Conservation (phyloP, 2,113 vertebrate species). For the Lanius collurio region DNA sequence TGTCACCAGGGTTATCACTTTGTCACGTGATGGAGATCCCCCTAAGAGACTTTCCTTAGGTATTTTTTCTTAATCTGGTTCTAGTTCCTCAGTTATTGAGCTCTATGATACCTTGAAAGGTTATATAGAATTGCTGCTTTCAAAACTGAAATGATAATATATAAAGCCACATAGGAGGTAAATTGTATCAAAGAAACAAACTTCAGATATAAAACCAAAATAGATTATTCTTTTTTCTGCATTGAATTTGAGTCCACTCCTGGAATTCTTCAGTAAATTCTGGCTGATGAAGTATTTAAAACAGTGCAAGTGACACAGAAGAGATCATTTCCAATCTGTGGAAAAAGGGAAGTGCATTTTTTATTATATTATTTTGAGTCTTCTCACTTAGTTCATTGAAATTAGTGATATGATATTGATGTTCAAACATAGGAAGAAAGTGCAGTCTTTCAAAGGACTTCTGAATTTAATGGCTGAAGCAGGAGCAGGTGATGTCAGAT, state of each 20-base stretch:
- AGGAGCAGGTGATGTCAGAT: background rate
- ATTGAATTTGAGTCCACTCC: background rate
- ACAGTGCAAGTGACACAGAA: background rate
- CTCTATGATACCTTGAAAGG: background rate
- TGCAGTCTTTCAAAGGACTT: background rate
- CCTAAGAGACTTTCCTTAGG: background rate
- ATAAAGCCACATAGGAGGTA: background rate
- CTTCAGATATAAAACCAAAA: background rate
- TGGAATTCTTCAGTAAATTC: background rate
- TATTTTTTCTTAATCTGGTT: background rate
- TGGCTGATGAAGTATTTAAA: background rate
- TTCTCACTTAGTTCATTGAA: background rate
- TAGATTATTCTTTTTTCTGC: background rate
- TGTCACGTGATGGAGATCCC: background rate
- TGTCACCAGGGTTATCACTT: background rate
- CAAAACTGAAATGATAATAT: background rate
- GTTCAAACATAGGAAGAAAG: background rate
- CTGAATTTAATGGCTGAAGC: background rate
- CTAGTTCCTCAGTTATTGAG: background rate
- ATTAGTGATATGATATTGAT: background rate
- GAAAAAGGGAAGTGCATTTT: background rate
- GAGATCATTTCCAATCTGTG: background rate
- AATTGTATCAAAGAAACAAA: background rate
- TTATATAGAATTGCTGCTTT: background rate
- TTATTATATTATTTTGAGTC: background rate